Evolutionary conservation across 2,888 invertebrate genomes (phyloP), one percentile per base, ranked within the genome.

Genomic region (Diploptera punctata): DNA sequence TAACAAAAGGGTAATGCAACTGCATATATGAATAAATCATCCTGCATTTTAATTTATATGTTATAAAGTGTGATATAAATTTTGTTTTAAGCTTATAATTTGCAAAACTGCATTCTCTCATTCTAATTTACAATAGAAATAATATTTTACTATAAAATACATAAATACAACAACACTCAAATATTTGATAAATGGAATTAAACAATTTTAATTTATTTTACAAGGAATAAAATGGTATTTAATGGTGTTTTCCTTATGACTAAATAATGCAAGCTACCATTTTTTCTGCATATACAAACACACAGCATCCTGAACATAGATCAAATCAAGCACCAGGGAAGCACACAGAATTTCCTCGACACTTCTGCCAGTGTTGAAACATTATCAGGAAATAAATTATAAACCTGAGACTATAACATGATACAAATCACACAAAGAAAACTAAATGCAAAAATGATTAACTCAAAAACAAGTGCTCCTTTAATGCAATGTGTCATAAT

Each of bases 71-170:
- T 33, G 33, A 33, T 33, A 33, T 33, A 38, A 52, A 52, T 29
- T 4, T 29, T 57, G 33, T 10, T 33, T 33, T 33, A 33, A 33
- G 5, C 10, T 33, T 33, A 33, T 33, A 33, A 57, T 57, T 57
- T 57, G 57, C 16, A 57, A 57, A n/a, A 29, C 57, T 57, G 29
- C 29, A 13, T 57, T 9, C n/a, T 16, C 26, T 65, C 26, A 65
- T 33, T 44, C 65, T 65, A 65, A 43, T 44, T 47, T 65, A 65
- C 43, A 65, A 26, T 47, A 65, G 47, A 65, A 65, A 65, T 47
- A 47, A 44, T 44, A n/a, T 47, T 21, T 29, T 65, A 18, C 65
- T 47, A 65, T 47, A 47, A 65, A 65, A 47, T 47, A 44, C 65
- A 44, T 65, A 57, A 57, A 57, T 47, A 65, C 26, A 43, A 26